These are phyloP conservation scores for Melanaphis sacchari DNA, from an alignment of 1,140 invertebrate species.

Conservation along the genomic window DNA sequence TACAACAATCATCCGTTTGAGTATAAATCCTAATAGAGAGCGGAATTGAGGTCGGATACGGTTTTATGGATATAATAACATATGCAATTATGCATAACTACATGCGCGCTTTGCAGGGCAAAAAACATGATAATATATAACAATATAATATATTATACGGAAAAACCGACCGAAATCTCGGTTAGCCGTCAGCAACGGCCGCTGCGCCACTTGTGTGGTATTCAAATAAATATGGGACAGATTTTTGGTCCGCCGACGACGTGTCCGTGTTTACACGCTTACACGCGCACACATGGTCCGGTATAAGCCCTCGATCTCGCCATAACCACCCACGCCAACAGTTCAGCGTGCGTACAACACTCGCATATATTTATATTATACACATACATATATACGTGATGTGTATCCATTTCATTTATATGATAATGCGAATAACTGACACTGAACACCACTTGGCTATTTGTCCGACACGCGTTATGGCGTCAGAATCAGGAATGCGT, in stretches of 20 bases:
- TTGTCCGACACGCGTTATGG: constrained; percentile 38
- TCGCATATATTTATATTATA: constrained; percentile 10
- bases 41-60: background rate
- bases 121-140: background rate
- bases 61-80: background rate
- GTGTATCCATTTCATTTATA: constrained; percentile 49
- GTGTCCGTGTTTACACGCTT: background rate
- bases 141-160: background rate
- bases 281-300: background rate
- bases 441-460: constrained; percentile 28
- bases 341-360: background rate
- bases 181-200: background rate
- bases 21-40: background rate
- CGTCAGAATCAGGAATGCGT: constrained; percentile 36
- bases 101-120: background rate
- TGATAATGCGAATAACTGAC: constrained; percentile 48
- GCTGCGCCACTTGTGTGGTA: background rate
- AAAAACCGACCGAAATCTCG: background rate
- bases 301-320: background rate
- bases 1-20: background rate
- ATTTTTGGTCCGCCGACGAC: background rate
- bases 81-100: background rate
- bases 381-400: background rate
- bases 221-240: constrained; percentile 2
- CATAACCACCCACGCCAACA: too few species aligned